Base-by-base conservation (phyloP, 2,888 invertebrate genomes). In the Esperia sulphurella region DNA sequence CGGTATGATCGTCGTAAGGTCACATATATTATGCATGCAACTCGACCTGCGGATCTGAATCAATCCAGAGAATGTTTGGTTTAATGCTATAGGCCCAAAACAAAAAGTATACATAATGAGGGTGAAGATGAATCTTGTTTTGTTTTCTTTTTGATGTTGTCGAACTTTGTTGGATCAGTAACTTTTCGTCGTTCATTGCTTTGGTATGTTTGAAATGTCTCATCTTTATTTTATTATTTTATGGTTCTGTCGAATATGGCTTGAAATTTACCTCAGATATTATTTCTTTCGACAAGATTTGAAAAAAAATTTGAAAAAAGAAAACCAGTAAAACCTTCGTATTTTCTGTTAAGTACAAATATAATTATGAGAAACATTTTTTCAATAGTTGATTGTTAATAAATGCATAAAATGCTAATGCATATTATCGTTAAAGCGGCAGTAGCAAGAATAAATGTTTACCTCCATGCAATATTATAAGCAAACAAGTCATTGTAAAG, bases 21-120 rank as follows among this genome's bases (percentile, higher is more conserved):
- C 78, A 71, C 71, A 82, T 83, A 68, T 75, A 73, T 83, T 79
- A 82, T 83, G 80, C 81, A 82, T 80, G 68, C 68, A 57, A 53
- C 58, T 61, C 68, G 74, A 74, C 71, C 74, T 72, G 71, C 63
- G 63, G 67, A 71, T 76, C 71, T 61, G 71, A 80, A 82, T 81
- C 82, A 83, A 82, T 80, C 79, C 72, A 62, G 64, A 61, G 63
- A 72, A 71, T 71, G 68, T 64, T 72, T 62, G 65, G 70, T 65
- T 70, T 71, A 69, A 75, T 77, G 66, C 66, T 66, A 51, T 52
- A 50, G 54, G 47, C 60, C 49, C 52, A 64, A 51, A 69, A 70
- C 68, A 74, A 74, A 76, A 78, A 71, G 63, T 66, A 68, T 72
- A 63, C 64, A 63, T 74, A 76, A 75, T 76, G 64, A 71, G 59